Evolutionary conservation across 2,888 invertebrate genomes (phyloP), one percentile per base, ranked within the genome.

Genomic region (Ypsolopha sequella): DNA sequence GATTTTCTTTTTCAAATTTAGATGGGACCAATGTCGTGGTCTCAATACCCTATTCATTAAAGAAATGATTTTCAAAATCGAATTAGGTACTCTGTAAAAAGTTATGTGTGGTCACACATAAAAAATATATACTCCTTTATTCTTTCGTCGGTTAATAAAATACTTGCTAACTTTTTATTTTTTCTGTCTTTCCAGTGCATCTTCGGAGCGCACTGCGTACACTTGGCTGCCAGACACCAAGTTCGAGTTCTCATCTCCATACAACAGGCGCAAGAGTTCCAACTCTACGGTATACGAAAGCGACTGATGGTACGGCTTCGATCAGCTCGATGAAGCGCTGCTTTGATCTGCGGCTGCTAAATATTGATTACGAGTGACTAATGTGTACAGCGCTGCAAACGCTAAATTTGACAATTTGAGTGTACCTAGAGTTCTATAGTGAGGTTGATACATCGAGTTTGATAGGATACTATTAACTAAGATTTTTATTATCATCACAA

Each of bases 201-300:
- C 87, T 56, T 73, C 82, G 65, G 87, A 87, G 63, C 80, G 86
- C 76, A 69, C 87, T 87, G 87, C 87, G 87, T 87, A 86, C 67
- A 73, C 82, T 72, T 87, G 87, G 87, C 69, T 87, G 39, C 85
- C 86, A n/a, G 84, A 82, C 54, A 79, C 80, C 68, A 81, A 82
- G 66, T 72, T 84, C 51, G 87, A 87, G 64, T 84, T 85, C 68
- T 67, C 75, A 56, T 80, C 82, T 1, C 81, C 81, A 2, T 80
- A 78, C 71, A 76, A 73, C 53, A 77, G 80, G 11, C 75, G 85
- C 8, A 74, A 73, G 63, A 85, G 86, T 60, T 84, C 86, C 53
- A 82, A 79, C 62, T 87, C 86, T 1, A 86, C 85, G 0, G 74
- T 86, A 55, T 87, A 80, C 68, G 87, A 87, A 57, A 87, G 87